Evolutionary conservation across 1,140 invertebrate genomes (phyloP).

Genomic region (Oedothorax gibbosus): DNA sequence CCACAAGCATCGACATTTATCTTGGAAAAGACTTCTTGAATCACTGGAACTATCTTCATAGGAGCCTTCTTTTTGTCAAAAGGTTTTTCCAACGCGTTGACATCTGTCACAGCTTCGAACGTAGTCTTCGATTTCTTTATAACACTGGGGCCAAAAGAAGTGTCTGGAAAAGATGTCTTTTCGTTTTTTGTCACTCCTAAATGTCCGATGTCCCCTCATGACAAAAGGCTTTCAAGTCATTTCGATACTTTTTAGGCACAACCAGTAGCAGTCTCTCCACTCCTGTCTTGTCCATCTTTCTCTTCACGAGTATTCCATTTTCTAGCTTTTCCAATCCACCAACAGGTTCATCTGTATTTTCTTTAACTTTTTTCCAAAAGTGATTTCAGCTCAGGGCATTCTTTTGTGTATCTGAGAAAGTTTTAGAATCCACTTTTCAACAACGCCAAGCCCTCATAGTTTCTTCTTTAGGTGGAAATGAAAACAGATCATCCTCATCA

Average conservation of each 20-base stretch:
- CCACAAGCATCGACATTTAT: neutral
- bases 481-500: no score
- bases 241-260: no score
- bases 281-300: no score
- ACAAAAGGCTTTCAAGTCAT: no score
- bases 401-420: neutral
- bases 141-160: conserved; percentile 7
- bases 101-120: neutral
- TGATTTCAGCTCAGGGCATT: neutral
- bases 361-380: neutral
- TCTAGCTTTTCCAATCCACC: no score
- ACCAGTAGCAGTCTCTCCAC: no score
- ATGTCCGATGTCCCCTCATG: neutral
- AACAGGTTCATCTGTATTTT: neutral
- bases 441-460: neutral
- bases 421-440: neutral
- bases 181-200: conserved; percentile 10
- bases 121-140: neutral
- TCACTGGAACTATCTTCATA: conserved; percentile 9
- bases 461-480: neutral
- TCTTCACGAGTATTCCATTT: neutral
- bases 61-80: neutral
- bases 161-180: neutral
- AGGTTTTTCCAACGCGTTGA: neutral
- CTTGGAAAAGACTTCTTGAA: conserved; percentile 15